phyloP scores from a whole-genome alignment of 2,113 vertebrate genomes.

The Hassar affinis region DNA sequence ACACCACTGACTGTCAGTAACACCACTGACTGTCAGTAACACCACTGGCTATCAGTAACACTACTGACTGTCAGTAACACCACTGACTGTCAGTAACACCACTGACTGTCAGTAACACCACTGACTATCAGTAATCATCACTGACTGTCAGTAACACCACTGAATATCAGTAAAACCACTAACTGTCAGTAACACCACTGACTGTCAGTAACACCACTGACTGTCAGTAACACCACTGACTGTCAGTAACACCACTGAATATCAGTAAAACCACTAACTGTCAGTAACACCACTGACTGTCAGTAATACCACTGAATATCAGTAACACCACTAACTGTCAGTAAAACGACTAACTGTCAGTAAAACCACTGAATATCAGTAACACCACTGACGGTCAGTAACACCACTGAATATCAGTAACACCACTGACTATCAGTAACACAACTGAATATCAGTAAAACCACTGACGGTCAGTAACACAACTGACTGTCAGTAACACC shows the following conservation, averaged over 20 bases:
- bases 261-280: background rate
- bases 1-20: background rate
- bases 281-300: background rate
- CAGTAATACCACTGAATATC: background rate
- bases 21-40: background rate
- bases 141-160: background rate
- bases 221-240: background rate
- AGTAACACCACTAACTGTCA: background rate
- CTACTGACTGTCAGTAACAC: background rate
- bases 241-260: background rate
- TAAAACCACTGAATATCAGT: background rate
- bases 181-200: background rate
- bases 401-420: background rate
- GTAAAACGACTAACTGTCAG: background rate
- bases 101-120: background rate
- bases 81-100: background rate
- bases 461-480: no score
- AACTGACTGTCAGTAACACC: background rate
- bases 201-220: background rate
- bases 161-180: background rate
- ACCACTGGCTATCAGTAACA: background rate
- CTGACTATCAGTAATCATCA: background rate
- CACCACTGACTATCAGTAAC: background rate
- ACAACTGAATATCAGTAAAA: background rate
- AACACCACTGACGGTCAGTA: background rate